These are phyloP conservation scores for Neoaliturus tenellus DNA, from an alignment of 2,888 invertebrate genomes.

Conservation along the genomic window DNA sequence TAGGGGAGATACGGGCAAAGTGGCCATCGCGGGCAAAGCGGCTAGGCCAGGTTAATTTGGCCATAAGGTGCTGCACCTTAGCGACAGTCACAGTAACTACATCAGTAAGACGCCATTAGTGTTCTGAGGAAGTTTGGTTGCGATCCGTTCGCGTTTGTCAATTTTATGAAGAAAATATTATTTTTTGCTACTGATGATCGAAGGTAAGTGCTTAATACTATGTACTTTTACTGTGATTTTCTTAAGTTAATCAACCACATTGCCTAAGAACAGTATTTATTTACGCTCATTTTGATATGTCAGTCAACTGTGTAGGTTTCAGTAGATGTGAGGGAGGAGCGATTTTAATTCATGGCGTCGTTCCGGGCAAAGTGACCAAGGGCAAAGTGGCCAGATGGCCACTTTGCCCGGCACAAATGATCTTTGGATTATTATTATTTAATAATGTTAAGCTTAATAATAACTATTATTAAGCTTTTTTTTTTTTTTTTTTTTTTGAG, in stretches of 20 bases:
- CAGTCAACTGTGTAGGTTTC: slow-evolving; percentile 14
- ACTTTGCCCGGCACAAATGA: background rate
- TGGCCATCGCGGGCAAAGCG: too few species aligned
- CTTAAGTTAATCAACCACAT: slow-evolving; percentile 19
- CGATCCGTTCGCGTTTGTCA: background rate
- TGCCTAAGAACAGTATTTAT: slow-evolving; percentile 19
- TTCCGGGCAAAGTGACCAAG: too few species aligned
- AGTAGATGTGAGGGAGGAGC: background rate
- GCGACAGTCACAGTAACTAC: slow-evolving; percentile 17
- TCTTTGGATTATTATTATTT: background rate
- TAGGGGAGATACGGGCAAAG: slow-evolving; percentile 36
- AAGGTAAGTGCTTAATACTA: slow-evolving; percentile 14
- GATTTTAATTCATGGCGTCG: slow-evolving; percentile 16
- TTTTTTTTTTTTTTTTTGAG: too few species aligned
- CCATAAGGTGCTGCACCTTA: slow-evolving; percentile 32
- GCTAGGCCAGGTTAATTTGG: background rate
- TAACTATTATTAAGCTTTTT: background rate
- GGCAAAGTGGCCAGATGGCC: too few species aligned
- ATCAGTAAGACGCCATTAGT: slow-evolving; percentile 24
- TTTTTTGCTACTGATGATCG: slow-evolving; percentile 20
- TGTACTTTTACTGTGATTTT: slow-evolving; percentile 24
- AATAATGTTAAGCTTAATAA: background rate
- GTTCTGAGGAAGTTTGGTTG: slow-evolving; percentile 22
- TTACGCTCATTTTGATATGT: slow-evolving; percentile 26
- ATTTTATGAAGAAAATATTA: background rate